Evolutionary conservation across 2,113 vertebrate genomes (phyloP), one percentile per base, ranked within the genome.

Genomic region (Syngnathus floridae): DNA sequence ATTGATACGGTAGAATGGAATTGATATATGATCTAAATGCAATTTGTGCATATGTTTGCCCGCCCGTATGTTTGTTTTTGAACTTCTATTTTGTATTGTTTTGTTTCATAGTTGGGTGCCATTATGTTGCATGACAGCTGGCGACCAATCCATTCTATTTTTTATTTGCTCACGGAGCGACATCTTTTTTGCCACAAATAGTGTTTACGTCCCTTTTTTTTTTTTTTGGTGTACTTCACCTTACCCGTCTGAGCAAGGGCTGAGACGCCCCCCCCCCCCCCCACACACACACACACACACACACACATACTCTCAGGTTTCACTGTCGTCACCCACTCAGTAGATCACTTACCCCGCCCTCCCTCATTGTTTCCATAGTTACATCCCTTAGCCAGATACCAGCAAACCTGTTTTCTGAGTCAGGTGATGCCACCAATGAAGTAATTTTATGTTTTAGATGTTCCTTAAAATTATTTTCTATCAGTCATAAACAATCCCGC

Each of bases 241-340:
- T 43, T 9, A 14, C 51, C 62, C 35, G 43, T 51, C 37, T 56
- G 35, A 49, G 21, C 0, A 7, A 68, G 62, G 16, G n/a, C 43
- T 36, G 46, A 66, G 19, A 2, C 74, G 35, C 62, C 64, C 64
- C 64, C 41, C 45, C n/a, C 45, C 13, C 16, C 11, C 38, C 63
- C 63, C 40, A n/a, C 19, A 6, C n/a, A 5, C 22, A 2, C 26
- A 31, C 26, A 3, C 26, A 31, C 26, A 3, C 26, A 31, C 26
- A 3, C 3, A 31, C 26, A 31, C 26, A 31, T 31, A 31, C 3
- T 65, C 75, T 84, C 82, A 26, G 75, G 77, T 86, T 86, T 82
- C 84, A 71, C 14, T 62, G 49, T 61, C 4, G 67, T 69, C 19
- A 21, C 55, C 45, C 35, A 21, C 59, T 69, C 45, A 0, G 7